Base-by-base conservation (phyloP, 2,888 invertebrate species). In the Microchrysa polita region DNA sequence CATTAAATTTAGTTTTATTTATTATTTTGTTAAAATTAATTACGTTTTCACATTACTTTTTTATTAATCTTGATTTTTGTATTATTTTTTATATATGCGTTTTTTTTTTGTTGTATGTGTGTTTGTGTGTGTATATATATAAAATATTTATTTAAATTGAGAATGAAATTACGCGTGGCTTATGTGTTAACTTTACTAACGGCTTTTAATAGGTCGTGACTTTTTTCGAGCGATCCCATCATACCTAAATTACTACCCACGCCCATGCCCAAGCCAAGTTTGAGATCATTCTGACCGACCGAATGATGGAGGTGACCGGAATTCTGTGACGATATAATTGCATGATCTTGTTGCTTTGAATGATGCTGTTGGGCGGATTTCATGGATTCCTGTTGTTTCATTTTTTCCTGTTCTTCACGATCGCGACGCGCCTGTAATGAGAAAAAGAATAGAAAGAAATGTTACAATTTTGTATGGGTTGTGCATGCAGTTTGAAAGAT, bases 301-400 rank as follows among this genome's bases (percentile, higher is more conserved):
- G 85, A 83, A 81, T 85, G 85, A 79, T 85, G 85, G 77, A 85
- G 81, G 78, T 85, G 85, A 75, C 83, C 83, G 20, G 77, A 73
- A 55, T 85, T 85, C 78, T 85, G 84, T 65, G 84, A 80, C n/a
- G 77, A 75, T n/a, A 85, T 82, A 79, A 85, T 84, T 73, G 83
- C 82, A 76, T 83, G 83, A 71, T 78, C 77, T 73, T 77, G 77
- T 44, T 82, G 81, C 79, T 84, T 83, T 77, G 83, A 90, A 81
- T 91, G 91, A 81, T 92, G 92, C 82, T 92, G 89, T 86, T 93
- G 92, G 81, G 92, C 92, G 85, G 94, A 93, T 85, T 94, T 93
- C 86, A 93, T 93, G 80, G 93, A 92, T 83, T 94, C 93, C 86
- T 95, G 94, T 81, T 94, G 93, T 85, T 95, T 95, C 90, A 94